Evolutionary conservation across 2,113 vertebrate species (phyloP), one percentile per base, ranked within the genome.

Genomic region (Cyprinodon variegatus): DNA sequence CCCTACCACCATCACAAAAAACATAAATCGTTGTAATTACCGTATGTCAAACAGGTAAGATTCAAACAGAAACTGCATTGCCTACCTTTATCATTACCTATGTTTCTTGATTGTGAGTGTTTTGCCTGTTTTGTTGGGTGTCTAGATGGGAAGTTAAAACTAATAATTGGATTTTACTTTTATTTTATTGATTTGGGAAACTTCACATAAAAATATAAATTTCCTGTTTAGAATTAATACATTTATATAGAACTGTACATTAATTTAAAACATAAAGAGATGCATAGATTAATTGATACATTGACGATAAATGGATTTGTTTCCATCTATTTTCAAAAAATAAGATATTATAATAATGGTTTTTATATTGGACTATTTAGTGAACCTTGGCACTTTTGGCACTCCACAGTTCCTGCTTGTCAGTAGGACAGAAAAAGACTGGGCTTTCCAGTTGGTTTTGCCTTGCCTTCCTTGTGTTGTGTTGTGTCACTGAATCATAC

Each of bases 371-470:
- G 20, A 6, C 17, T 20, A 20, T 53, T 53, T 53, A 53, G 17
- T 20, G 20, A 53, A 53, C 50, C 9, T 15, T 7, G 15, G 50
- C 17, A 20, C 6, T 3, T 53, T 53, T 53, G 50, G 50, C 20
- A 20, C 50, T n/a, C 50, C 50, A 59, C 38, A 29, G 65, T 57
- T 46, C 77, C 61, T 68, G 62, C n/a, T 59, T 17, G 20, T 71
- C 38, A 61, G 39, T 50, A 68, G 46, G 68, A 88, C 65, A 82
- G 29, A 78, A 78, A 76, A 78, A 87, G 78, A 92, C 86, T 79
- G 61, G 84, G 77, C 77, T 63, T 79, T 88, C 88, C 86, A 90
- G 89, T 90, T 90, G 71, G 39, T 72, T 70, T 57, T 53, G 72
- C 59, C 20, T 36, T 5, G 63, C 78, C 68, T 85, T 85, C 50